Evolutionary conservation across 2,797 vertebrate genomes (phyloP).

Genomic region (Tenualosa ilisha): DNA sequence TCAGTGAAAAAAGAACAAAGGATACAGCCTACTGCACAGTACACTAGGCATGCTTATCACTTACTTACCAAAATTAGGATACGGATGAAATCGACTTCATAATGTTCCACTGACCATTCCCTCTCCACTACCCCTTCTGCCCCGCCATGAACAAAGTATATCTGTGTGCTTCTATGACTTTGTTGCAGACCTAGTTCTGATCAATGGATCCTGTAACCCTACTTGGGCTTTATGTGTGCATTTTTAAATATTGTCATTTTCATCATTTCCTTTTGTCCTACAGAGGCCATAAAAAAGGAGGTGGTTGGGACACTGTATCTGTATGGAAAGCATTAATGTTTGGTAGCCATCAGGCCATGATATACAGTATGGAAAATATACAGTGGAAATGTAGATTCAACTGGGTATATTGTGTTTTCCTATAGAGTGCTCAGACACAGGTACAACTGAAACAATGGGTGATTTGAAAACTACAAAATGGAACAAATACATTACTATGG

Average conservation of each 20-base stretch:
- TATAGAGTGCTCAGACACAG: neutral
- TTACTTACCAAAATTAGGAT: neutral
- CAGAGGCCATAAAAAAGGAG: neutral
- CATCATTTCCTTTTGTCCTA: neutral
- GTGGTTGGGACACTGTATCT: neutral
- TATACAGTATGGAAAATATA: neutral
- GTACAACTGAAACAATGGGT: neutral
- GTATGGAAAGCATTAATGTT: neutral
- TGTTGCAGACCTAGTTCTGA: neutral
- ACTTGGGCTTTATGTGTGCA: neutral
- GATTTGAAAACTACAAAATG: too few relatives aligned
- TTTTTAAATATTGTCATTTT: neutral
- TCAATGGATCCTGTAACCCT: neutral
- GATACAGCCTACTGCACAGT: neutral
- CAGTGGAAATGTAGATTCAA: neutral
- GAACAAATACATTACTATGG: too few relatives aligned
- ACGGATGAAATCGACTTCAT: neutral
- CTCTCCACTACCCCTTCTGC: neutral
- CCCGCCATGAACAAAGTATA: neutral
- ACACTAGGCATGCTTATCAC: neutral
- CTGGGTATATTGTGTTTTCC: neutral
- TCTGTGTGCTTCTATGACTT: neutral
- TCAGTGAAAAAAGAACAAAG: neutral
- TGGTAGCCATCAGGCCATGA: neutral
- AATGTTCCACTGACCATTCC: neutral